Evolutionary conservation across 2,888 invertebrate genomes (phyloP).

Genomic region (Allophyes oxyacanthae): DNA sequence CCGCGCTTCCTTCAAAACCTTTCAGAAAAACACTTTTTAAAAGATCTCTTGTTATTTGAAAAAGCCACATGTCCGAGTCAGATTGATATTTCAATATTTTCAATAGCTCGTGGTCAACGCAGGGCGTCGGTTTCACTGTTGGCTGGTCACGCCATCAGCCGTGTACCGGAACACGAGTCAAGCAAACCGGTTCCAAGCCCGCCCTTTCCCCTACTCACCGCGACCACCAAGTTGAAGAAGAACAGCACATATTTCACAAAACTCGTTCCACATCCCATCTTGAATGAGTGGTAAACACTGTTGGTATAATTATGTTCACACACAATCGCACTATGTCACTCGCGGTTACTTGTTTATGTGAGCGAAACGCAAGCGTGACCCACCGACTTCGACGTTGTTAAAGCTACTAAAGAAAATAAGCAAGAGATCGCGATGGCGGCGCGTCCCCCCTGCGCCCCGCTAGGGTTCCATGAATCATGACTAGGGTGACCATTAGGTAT

Average conservation of each 20-base stretch:
- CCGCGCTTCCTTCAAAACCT: neutral
- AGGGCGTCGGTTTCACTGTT: conserved; percentile 68
- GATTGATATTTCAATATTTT: conserved; percentile 30
- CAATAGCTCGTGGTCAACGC: conserved; percentile 31
- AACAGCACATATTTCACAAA: conserved; percentile 95
- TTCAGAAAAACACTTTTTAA: conserved; percentile 14
- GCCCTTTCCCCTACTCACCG: conserved; percentile 90
- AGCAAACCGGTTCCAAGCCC: conserved; percentile 79
- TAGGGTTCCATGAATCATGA: conserved; percentile 68
- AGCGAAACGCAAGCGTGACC: conserved; percentile 57
- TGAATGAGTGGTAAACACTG: conserved; percentile 81
- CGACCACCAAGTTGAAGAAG: conserved; percentile 93
- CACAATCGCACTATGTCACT: conserved; percentile 81
- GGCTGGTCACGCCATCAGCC: conserved; percentile 77
- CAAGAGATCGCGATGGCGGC: conserved; percentile 81
- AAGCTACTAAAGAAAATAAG: conserved; percentile 80
- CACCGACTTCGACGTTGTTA: conserved; percentile 63
- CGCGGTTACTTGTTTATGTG: conserved; percentile 72
- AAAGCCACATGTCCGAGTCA: conserved; percentile 22
- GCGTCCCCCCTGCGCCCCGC: conserved; percentile 65
- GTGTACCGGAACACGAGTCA: conserved; percentile 73
- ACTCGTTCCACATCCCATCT: conserved; percentile 93
- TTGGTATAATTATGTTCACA: conserved; percentile 71
- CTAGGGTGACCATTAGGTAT: conserved; percentile 63
- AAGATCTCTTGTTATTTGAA: conserved; percentile 1